A percentile compares a stretch with the other conserved stretches of the same genome.
These are phyloP conservation scores for Elysia chlorotica DNA, from an alignment of 1,140 invertebrate species.

Conservation along the genomic window DNA sequence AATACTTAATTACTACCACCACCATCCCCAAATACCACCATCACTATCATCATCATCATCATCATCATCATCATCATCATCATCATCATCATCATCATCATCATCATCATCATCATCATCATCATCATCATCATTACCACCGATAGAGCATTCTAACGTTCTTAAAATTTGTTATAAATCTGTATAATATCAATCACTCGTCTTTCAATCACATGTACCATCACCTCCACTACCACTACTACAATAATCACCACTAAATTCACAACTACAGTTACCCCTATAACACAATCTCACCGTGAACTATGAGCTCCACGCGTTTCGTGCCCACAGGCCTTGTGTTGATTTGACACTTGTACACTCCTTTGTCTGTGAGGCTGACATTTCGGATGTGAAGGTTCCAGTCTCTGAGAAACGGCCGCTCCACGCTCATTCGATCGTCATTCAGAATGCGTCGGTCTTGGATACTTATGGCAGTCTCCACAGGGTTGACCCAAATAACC, in stretches of 20 bases:
- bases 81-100: slow-evolving; percentile 21
- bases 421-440: slow-evolving; percentile 47
- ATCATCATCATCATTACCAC: slow-evolving; percentile 17
- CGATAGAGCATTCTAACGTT: too few species aligned
- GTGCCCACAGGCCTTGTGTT: slow-evolving; percentile 44
- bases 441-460: slow-evolving; percentile 47
- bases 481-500: slow-evolving; percentile 55
- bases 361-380: slow-evolving; percentile 37
- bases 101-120: slow-evolving; percentile 21
- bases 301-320: slow-evolving; percentile 41
- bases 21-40: too few species aligned
- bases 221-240: too few species aligned
- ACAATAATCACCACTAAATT: too few species aligned
- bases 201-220: too few species aligned
- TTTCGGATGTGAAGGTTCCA: slow-evolving; percentile 56
- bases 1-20: too few species aligned
- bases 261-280: too few species aligned
- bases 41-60: slow-evolving; percentile 25
- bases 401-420: slow-evolving; percentile 37
- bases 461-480: slow-evolving; percentile 41
- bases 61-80: slow-evolving; percentile 23
- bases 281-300: slow-evolving; percentile 51
- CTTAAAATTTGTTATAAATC: too few species aligned
- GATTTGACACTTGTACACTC: slow-evolving; percentile 50
- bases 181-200: too few species aligned